phyloP scores from a whole-genome alignment of 1,140 invertebrate genomes.

The Panulirus ornatus region DNA sequence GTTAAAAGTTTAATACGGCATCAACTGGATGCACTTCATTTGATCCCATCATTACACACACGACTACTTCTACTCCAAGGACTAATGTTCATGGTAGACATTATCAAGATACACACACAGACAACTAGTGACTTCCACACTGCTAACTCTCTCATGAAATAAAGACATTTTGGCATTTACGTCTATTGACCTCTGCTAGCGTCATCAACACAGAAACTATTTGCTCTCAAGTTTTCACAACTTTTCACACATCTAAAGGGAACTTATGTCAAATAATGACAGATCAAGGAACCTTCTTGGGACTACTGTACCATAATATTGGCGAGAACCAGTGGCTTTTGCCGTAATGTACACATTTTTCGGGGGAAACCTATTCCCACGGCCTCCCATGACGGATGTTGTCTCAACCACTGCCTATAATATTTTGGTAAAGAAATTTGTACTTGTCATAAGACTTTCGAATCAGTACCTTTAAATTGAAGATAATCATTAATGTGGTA shows the following conservation, averaged over 20 bases:
- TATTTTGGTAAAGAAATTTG: too few species aligned
- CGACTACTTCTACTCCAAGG: background rate
- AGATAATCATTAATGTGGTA: too few species aligned
- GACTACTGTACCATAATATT: conserved; percentile 10
- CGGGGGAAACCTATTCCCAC: background rate
- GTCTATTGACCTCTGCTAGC: too few species aligned
- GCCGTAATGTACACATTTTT: conserved; percentile 3
- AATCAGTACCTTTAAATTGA: too few species aligned
- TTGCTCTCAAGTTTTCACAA: background rate
- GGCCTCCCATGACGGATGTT: background rate
- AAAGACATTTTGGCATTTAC: too few species aligned
- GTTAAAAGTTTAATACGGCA: too few species aligned
- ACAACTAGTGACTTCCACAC: background rate
- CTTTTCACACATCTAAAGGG: background rate
- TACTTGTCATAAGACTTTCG: too few species aligned
- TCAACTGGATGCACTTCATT: too few species aligned
- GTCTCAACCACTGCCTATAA: background rate
- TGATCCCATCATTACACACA: background rate
- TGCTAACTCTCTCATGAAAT: background rate
- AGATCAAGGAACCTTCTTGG: background rate
- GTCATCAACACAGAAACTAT: background rate
- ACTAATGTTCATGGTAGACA: background rate
- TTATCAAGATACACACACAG: background rate
- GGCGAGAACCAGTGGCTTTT: conserved; percentile 6
- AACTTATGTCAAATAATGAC: background rate